Evolutionary conservation across 1,140 invertebrate species (phyloP).

Genomic region (Choristoneura fumiferana): DNA sequence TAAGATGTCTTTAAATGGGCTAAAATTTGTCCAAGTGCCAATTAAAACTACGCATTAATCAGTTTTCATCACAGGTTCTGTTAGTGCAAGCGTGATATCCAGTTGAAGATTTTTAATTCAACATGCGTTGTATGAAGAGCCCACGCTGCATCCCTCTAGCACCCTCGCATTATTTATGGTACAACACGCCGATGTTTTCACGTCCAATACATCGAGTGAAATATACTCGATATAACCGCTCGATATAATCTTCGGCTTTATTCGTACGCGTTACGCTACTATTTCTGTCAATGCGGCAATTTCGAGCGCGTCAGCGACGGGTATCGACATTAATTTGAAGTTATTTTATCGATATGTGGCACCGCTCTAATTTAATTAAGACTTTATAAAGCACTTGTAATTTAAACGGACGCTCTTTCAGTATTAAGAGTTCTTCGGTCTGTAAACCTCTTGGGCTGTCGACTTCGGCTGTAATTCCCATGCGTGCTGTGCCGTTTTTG

Average conservation of each 20-base stretch:
- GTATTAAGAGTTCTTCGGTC: too few relatives aligned
- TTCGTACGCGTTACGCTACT: background rate
- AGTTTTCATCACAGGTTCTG: too few relatives aligned
- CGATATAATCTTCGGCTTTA: background rate
- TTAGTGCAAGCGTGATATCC: too few relatives aligned
- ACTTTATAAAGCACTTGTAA: background rate
- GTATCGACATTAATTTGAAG: constrained; percentile 11
- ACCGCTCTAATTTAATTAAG: background rate
- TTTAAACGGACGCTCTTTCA: too few relatives aligned
- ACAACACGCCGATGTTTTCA: constrained; percentile 10
- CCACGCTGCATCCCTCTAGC: background rate
- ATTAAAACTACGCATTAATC: too few relatives aligned
- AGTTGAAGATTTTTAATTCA: too few relatives aligned
- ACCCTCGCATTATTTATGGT: constrained; percentile 3
- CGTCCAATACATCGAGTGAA: constrained; percentile 8
- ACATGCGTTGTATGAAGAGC: background rate
- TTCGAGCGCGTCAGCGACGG: background rate
- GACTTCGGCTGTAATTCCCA: too few relatives aligned
- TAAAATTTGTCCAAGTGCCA: too few relatives aligned
- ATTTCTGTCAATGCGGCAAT: constrained; percentile 14
- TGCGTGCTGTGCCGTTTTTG: too few relatives aligned
- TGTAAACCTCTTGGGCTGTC: too few relatives aligned
- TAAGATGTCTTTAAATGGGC: too few relatives aligned
- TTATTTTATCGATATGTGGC: constrained; percentile 1
- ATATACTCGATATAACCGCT: constrained; percentile 15